Percentiles rank a stretch among this genome's conserved stretches.
phyloP scores from a whole-genome alignment of 2,797 vertebrate species.

The Kryptolebias ocellatus region DNA sequence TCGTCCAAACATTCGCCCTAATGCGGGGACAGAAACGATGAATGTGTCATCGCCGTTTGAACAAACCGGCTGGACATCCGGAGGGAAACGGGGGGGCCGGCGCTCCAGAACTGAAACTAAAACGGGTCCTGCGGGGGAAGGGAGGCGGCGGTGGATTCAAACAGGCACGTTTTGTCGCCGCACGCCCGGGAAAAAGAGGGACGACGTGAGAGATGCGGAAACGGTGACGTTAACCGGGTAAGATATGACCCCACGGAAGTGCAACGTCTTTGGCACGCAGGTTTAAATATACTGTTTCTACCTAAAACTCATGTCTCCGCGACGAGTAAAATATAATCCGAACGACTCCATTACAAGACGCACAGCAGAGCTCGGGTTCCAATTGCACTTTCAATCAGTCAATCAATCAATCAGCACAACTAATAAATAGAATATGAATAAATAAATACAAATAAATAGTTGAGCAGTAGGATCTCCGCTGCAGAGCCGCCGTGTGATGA shows the following conservation, averaged over 20 bases:
- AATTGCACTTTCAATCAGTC: slow-evolving; percentile 64
- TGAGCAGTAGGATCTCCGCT: slow-evolving; percentile 50
- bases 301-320: neutral
- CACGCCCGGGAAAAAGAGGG: too few relatives aligned
- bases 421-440: slow-evolving; percentile 84
- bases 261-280: slow-evolving; percentile 75
- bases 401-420: slow-evolving; percentile 62
- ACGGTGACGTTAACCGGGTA: slow-evolving; percentile 2
- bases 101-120: neutral
- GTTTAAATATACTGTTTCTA: slow-evolving; percentile 36
- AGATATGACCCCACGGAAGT: slow-evolving; percentile 42
- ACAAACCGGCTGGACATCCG: too few relatives aligned
- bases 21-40: too few relatives aligned
- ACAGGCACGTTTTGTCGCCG: too few relatives aligned
- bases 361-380: slow-evolving; percentile 41
- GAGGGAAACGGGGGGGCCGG: neutral
- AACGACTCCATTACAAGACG: slow-evolving; percentile 37
- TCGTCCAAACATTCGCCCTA: too few relatives aligned
- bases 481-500: slow-evolving; percentile 31
- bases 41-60: too few relatives aligned
- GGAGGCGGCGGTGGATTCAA: neutral
- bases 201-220: neutral
- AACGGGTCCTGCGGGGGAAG: neutral
- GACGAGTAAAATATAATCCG: slow-evolving; percentile 25
- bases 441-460: slow-evolving; percentile 81